These are phyloP conservation scores for Hybognathus amarus DNA, from an alignment of 2,797 vertebrate genomes.

Conservation along the genomic window DNA sequence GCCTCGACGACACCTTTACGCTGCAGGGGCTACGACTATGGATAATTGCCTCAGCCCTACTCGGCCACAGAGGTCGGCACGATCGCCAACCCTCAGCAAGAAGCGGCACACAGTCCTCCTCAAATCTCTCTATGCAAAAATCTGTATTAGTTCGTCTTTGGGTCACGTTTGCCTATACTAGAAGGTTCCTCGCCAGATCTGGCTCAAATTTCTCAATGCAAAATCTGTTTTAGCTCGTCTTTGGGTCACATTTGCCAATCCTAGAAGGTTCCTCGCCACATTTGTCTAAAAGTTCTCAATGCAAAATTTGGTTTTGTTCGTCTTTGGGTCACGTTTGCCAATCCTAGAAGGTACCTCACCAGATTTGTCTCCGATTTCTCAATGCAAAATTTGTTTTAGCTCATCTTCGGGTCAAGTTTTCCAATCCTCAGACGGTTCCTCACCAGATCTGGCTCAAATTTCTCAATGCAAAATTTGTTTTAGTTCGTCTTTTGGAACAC, in stretches of 20 bases:
- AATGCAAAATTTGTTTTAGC: neutral
- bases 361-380: neutral
- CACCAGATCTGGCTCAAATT: neutral
- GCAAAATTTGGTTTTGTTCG: neutral
- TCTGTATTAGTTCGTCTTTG: neutral
- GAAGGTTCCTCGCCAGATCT: neutral
- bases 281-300: neutral
- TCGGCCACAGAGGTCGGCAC: slow-evolving; percentile 11
- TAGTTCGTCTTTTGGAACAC: neutral
- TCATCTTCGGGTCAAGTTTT: neutral
- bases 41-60: slow-evolving; percentile 14
- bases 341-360: too few species aligned
- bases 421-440: neutral
- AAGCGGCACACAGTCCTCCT: neutral
- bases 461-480: neutral
- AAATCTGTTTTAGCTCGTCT: neutral
- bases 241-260: neutral
- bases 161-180: neutral
- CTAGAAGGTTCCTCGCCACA: neutral
- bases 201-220: neutral
- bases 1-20: slow-evolving; percentile 62
- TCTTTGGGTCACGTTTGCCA: neutral
- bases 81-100: slow-evolving; percentile 1
- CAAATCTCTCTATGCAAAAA: neutral
- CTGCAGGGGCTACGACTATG: slow-evolving; percentile 34